phyloP scores from a whole-genome alignment of 2,797 vertebrate genomes.

The Pseudochromis fuscus region DNA sequence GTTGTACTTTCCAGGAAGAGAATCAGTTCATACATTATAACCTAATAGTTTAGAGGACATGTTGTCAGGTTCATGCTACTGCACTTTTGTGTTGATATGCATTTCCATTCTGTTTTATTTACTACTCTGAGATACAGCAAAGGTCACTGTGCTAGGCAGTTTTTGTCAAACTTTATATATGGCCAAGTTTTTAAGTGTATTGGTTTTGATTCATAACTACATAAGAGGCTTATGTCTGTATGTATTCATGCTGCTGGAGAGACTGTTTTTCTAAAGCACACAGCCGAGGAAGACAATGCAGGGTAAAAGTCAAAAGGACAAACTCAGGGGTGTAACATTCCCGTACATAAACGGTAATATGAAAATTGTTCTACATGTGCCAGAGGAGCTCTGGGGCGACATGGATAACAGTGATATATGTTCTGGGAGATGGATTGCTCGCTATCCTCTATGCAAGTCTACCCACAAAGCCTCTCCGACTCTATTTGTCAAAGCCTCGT shows the following conservation, averaged over 20 bases:
- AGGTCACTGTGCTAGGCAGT: not conserved
- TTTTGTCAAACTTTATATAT: not conserved
- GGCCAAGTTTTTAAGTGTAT: not conserved
- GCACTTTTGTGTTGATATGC: not conserved
- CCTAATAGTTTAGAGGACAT: not conserved
- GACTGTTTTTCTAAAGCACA: not conserved
- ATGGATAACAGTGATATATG: conserved; percentile 88
- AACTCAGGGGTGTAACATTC: conserved; percentile 51
- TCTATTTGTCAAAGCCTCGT: conserved; percentile 81
- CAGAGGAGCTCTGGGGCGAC: conserved; percentile 76
- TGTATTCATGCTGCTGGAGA: not conserved
- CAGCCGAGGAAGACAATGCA: conserved; percentile 15
- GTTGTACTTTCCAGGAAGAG: not conserved
- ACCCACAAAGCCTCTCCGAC: conserved; percentile 63
- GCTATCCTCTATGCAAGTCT: conserved; percentile 68
- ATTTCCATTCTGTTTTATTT: not conserved
- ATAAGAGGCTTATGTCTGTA: not conserved
- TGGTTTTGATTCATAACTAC: conserved; percentile 1
- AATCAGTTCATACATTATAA: not conserved
- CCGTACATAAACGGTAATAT: conserved; percentile 71
- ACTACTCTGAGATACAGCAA: not conserved
- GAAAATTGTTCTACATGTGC: conserved; percentile 88
- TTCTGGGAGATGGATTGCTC: conserved; percentile 88
- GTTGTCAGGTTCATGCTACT: not conserved
- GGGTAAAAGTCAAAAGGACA: conserved; percentile 72